Conservation (phyloP, 2,888 invertebrate species). For the Diadromus collaris region DNA sequence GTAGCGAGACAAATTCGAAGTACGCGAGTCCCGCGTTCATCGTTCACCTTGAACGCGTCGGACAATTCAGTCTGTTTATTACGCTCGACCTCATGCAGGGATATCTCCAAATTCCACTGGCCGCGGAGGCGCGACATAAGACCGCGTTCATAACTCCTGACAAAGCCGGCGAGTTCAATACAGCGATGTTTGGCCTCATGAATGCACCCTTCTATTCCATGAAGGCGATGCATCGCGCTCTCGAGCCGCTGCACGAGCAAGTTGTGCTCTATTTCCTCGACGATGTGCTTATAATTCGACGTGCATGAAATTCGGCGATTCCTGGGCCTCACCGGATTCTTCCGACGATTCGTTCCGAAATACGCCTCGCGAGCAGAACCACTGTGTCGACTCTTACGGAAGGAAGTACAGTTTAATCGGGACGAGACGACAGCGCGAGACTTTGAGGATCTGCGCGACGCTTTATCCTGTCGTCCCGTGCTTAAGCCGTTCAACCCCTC, state of each 20-base stretch:
- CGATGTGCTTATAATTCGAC: constrained; percentile 1
- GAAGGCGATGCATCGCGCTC: constrained; percentile 39
- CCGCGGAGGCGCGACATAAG: constrained; percentile 35
- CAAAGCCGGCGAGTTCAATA: constrained; percentile 63
- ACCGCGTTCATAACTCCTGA: constrained; percentile 60
- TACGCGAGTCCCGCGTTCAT: constrained; percentile 59
- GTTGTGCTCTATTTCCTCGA: constrained; percentile 8
- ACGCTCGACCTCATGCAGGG: constrained; percentile 28
- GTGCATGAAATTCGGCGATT: constrained; percentile 45
- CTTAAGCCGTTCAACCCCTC: constrained; percentile 14
- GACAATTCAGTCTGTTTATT: constrained; percentile 10
- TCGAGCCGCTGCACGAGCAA: constrained; percentile 26
- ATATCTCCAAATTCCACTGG: constrained; percentile 38
- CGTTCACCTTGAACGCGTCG: constrained; percentile 28
- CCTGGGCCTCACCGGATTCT: constrained; percentile 35
- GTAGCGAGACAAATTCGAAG: constrained; percentile 39
- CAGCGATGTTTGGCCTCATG: constrained; percentile 67
- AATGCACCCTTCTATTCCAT: constrained; percentile 67
- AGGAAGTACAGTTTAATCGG: constrained; percentile 31
- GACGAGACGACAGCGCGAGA: constrained; percentile 14
- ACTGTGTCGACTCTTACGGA: constrained; percentile 11
- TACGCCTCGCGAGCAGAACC: constrained; percentile 26
- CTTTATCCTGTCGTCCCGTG: constrained; percentile 22
- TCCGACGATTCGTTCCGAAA: constrained; percentile 39
- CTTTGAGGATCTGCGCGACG: constrained; percentile 33